Evolutionary conservation across 2,888 invertebrate species (phyloP), one percentile per base, ranked within the genome.

Genomic region (Drosophila phalerata): DNA sequence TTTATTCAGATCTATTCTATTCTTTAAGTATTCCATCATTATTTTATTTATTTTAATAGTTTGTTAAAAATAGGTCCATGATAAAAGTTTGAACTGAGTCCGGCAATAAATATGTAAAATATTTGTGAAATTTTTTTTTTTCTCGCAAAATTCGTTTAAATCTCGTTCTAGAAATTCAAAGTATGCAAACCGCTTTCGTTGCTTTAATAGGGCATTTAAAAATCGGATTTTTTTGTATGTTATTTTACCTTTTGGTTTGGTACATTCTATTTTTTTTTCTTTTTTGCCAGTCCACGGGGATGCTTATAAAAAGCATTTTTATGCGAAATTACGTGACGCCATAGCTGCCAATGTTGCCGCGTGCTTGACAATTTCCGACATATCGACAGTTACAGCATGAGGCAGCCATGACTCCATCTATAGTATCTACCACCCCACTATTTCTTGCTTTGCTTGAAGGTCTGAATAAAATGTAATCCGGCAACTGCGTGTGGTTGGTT

Each of bases 351-450:
- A 38, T 51, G 49, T 47, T 56, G 64, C 60, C 62, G 62, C 65
- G 57, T 79, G 72, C 70, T 73, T 74, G 89, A 89, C 89, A 87
- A 73, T 74, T 89, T 85, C 89, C 85, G 85, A 85, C 85, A 79
- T 66, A 81, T 85, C 73, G 89, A 81, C 79, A 85, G 73, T 68
- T 76, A 75, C 77, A 78, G 45, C 68, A 42, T 13, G 30, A 32
- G 40, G 17, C 52, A 30, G 19, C 45, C 48, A 30, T 28, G 51
- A 38, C 42, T 43, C 51, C 34, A 63, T 57, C 52, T 61, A n/a
- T n/a, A n/a, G n/a, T n/a, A 52, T 34, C 22, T 53, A 5, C 19
- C 42, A 40, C 37, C n/a, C 19, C 47, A 47, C 15, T 13, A 53
- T 8, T 52, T 28, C 5, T 45, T 28, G 37, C 45, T 45, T 52